Base-by-base conservation (phyloP, 2,113 vertebrate genomes). In the Saccopteryx leptura region DNA sequence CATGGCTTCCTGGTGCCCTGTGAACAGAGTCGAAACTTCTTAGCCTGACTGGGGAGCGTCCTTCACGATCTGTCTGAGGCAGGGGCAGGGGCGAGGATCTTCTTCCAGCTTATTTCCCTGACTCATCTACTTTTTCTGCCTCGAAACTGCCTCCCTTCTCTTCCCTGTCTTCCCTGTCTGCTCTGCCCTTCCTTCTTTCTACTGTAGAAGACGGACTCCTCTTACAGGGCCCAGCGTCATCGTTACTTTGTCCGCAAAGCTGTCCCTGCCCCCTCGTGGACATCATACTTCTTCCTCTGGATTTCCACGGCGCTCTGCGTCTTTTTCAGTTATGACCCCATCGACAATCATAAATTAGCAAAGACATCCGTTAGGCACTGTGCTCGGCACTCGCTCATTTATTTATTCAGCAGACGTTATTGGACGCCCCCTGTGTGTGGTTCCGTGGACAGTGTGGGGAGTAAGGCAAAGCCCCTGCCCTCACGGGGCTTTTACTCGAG, bases 301-400 rank as follows among this genome's bases (percentile, higher is more conserved):
- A 75, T 91, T 89, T 66, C 63, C 60, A 63, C 23, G 23, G 52
- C 10, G 24, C 39, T 78, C 58, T 28, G 9, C n/a, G 46, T 96
- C 28, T 66, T 52, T 28, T 71, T 69, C 52, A 71, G 19, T 56
- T 48, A 14, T 11, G 33, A 33, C 14, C 61, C 54, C 81, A 65
- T n/a, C 15, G 82, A 26, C 46, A 39, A 4, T 48, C 26, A 63
- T 50, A 60, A 52, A 28, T 56, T 5, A 65, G 46, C 60, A 66
- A 11, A 85, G 17, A 0, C 11, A 0, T 26, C 75, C 12, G 0
- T 21, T 56, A n/a, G 33, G 48, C 26, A 11, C n/a, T 33, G n/a
- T 54, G 60, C 26, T 11, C 23, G 48, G 78, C 31, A 23, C 10
- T 31, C 63, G 52, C 28, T 61, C 71, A 3, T 9, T 78, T 33